phyloP scores from a whole-genome alignment of 37 sponge, comb jelly and placozoan species.

The Lycopodina hypogea region DNA sequence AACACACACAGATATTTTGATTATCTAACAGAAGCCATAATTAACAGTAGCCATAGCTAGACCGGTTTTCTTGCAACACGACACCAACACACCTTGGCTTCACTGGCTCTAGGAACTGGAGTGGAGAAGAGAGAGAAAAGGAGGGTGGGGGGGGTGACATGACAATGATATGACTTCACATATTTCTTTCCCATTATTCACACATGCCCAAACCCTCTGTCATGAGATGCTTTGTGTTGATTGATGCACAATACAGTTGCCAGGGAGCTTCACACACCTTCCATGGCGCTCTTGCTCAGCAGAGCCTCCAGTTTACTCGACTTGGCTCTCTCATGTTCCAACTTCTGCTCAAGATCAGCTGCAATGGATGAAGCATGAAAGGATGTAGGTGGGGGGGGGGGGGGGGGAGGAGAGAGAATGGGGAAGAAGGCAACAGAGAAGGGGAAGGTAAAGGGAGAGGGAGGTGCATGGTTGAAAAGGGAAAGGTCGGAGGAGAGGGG shows the following conservation, averaged over 20 bases:
- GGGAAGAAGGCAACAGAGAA: neutral
- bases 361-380: neutral
- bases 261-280: neutral
- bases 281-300: neutral
- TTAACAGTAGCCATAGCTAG: too few species aligned
- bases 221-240: too few species aligned
- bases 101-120: slow-evolving; percentile 2
- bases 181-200: too few species aligned
- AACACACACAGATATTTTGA: too few species aligned
- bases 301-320: neutral
- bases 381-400: neutral
- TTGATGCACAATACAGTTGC: too few species aligned
- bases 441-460: too few species aligned
- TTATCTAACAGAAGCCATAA: too few species aligned
- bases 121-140: slow-evolving; percentile 4
- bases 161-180: too few species aligned
- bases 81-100: slow-evolving; percentile 6
- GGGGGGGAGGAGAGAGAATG: neutral
- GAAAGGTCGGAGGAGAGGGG: too few species aligned
- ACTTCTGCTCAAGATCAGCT: neutral
- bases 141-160: neutral
- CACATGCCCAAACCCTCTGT: too few species aligned
- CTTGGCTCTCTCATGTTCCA: neutral
- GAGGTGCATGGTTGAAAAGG: too few species aligned
- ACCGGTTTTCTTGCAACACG: neutral